Conservation (phyloP, 2,888 invertebrate genomes). For the Lycia hirtaria region DNA sequence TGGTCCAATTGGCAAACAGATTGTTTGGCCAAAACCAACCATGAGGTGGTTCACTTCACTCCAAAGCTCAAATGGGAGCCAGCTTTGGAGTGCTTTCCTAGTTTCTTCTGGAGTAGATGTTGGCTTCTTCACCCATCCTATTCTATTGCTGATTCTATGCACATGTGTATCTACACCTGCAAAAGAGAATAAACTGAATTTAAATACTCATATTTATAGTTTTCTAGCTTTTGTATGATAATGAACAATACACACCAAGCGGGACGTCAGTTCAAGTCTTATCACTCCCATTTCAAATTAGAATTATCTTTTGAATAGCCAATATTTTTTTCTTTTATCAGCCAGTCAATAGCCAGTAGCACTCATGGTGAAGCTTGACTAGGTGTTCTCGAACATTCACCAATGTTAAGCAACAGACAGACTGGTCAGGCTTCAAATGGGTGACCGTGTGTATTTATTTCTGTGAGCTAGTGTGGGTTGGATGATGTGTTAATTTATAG, state of each 20-base stretch:
- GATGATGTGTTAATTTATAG: no score
- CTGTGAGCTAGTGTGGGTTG: no score
- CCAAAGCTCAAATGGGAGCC: conserved; percentile 95
- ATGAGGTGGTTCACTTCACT: conserved; percentile 94
- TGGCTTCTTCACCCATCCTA: conserved; percentile 92
- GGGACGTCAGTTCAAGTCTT: no score
- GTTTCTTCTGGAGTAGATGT: conserved; percentile 96
- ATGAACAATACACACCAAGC: not conserved
- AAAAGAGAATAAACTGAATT: conserved; percentile 40
- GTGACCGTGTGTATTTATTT: no score
- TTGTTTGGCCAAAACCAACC: conserved; percentile 99
- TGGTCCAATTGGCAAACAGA: conserved; percentile 93
- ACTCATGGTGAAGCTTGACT: no score
- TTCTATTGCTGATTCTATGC: conserved; percentile 96
- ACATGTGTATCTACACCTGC: conserved; percentile 98
- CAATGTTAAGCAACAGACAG: no score
- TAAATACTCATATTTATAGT: not conserved
- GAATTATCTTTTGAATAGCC: no score
- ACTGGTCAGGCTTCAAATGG: no score
- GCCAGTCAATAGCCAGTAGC: no score
- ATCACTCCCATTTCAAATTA: no score
- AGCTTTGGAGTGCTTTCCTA: conserved; percentile 91
- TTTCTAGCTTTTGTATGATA: not conserved
- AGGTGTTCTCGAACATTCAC: no score
- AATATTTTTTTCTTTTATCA: no score